phyloP scores from a whole-genome alignment of 2,797 vertebrate species.

The Amazona ochrocephala region DNA sequence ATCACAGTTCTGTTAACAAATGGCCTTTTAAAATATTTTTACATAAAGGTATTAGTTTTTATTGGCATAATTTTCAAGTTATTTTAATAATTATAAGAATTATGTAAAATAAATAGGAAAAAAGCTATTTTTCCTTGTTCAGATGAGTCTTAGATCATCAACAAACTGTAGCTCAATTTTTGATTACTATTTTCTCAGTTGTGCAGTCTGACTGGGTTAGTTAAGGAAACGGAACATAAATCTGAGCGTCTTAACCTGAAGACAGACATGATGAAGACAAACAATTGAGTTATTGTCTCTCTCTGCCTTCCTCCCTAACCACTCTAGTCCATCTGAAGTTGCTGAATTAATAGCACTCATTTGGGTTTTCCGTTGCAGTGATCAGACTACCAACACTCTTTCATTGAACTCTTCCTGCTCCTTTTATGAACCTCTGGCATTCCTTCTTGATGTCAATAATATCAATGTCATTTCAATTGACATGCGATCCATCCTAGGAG shows the following conservation, averaged over 20 bases:
- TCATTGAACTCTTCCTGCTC: background rate
- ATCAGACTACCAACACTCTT: background rate
- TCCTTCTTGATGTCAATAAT: background rate
- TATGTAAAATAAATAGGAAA: background rate
- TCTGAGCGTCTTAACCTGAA: background rate
- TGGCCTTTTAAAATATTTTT: background rate
- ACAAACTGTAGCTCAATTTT: background rate
- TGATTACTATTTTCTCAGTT: background rate
- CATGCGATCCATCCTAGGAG: rapidly evolving
- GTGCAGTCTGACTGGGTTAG: background rate
- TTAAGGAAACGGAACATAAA: background rate
- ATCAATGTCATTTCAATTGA: background rate
- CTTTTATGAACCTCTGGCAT: background rate
- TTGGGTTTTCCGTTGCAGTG: background rate
- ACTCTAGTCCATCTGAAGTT: background rate
- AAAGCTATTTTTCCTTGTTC: background rate
- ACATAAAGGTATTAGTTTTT: background rate
- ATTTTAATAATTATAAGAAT: background rate
- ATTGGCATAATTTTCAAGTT: background rate
- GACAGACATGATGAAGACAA: background rate
- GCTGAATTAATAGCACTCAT: background rate
- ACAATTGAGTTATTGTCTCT: background rate
- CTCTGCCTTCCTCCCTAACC: background rate
- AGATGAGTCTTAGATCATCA: background rate
- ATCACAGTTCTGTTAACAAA: background rate